Base-by-base conservation (phyloP, 2,888 invertebrate genomes). In the Peribatodes rhomboidaria region DNA sequence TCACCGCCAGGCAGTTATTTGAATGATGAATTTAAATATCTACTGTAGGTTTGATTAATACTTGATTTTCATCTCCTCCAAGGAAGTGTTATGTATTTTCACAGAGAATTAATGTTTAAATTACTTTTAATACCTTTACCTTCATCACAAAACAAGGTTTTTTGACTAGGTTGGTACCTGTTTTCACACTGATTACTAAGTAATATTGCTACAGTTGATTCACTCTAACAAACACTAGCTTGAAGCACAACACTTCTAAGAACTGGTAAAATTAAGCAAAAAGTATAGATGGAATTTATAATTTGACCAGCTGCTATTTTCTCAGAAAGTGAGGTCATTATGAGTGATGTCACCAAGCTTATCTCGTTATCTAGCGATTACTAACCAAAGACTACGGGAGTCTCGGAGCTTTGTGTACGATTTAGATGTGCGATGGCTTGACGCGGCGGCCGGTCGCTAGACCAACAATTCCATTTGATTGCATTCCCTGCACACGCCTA, bases 401-500 rank as follows among this genome's bases (percentile, higher is more conserved):
- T 44, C 53, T 53, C 16, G 8, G 13, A 27, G 56, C 41, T 52
- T 60, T 44, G 55, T 55, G 46, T 37, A 42, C 39, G 46, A 39
- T 8, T n/a, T 8, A 20, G n/a, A 33, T 27, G 39, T 39, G 16
- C 53, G 31, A 55, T 33, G 52, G 39, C 55, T 68, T 68, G 65
- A 70, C 68, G 9, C 67, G 68, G 37, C 66, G 71, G 76, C 77
- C 74, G 76, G 75, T 71, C 74, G 74, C 62, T 66, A 70, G 52
- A 54, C 65, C 69, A 72, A 75, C 71, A 70, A 76, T 77, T 76
- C 68, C 70, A 74, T 71, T 76, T 77, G 81, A 80, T 81, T 78
- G 79, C 81, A 81, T 81, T 86, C 86, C 79, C 82, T 79, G 77
- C 18, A 72, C 70, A 77, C 75, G 71, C 84, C 87, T 85, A 81